phyloP scores from a whole-genome alignment of 2,113 vertebrate genomes.

The Pyrgilauda ruficollis region DNA sequence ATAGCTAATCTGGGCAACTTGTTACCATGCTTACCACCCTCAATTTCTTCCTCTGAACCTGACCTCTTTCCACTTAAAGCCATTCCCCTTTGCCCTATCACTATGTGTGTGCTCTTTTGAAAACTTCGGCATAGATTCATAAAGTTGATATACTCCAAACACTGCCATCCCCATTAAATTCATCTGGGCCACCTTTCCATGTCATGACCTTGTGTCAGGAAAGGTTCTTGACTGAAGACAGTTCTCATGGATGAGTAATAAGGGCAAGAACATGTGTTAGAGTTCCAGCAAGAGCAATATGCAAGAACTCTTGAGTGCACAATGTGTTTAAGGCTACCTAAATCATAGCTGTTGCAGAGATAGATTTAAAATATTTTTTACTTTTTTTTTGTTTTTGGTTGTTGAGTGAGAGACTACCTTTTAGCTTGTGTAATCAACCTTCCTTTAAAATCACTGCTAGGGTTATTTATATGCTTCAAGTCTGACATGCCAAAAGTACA shows the following conservation, averaged over 20 bases:
- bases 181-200: rapidly evolving
- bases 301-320: neutral
- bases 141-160: neutral
- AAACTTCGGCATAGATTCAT: neutral
- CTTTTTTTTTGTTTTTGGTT: neutral
- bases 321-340: neutral
- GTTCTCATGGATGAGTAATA: neutral
- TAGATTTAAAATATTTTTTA: neutral
- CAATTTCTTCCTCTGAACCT: neutral
- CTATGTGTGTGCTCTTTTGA: neutral
- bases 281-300: neutral
- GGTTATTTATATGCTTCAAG: neutral
- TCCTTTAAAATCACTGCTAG: neutral
- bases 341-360: neutral
- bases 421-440: neutral
- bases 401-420: neutral
- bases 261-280: neutral
- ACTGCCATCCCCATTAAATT: neutral
- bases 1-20: neutral
- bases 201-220: neutral
- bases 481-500: rapidly evolving
- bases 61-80: neutral
- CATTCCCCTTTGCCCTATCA: neutral
- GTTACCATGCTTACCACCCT: neutral
- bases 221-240: neutral